Base-by-base conservation (phyloP, 30 jellyfish, hydroid and myxozoan species). In the Phacellophora camtschatica region DNA sequence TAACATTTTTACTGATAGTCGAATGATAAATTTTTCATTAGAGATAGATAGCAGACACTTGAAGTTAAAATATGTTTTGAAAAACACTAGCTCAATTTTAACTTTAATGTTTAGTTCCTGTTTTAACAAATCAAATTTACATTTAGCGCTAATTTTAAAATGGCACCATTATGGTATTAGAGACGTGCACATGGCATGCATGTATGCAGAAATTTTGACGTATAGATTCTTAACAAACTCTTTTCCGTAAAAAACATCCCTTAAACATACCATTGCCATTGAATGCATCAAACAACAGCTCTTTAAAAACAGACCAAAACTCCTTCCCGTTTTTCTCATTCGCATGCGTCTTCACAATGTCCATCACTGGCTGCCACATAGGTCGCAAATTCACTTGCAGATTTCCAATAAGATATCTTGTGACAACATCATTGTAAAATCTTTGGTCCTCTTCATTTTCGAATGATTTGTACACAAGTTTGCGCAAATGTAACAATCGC, bases 281-380 rank as follows among this genome's bases (percentile, higher is more conserved):
- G 37, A 74, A 74, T 23, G 77, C 74, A 24, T 27, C 24, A n/a
- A 39, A 19, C 42, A 90, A 48, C 32, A 76, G 46, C 7, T 70
- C 87, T 37, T 34, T 58, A 89, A 95, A 91, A 19, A 72, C 64
- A 0, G 53, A 39, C 98, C 98, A 91, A 54, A 91, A 86, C 25
- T 42, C 58, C 35, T 58, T 64, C 20, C 54, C 95, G 39, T 82
- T 82, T 49, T 66, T 58, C n/a, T 91, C 89, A 34, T 5, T 64
- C 22, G 89, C 77, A 79, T 67, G 71, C 18, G 97, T 45, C 15
- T 20, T 45, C 13, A 91, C 43, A 13, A 85, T 61, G n/a, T 79
- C 95, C 82, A 71, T 91, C 25, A 71, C 66, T 1, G 95, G 96
- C 19, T 64, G 74, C 98, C 98, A 91, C 81, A 91, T 43, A 9